These are phyloP conservation scores for Synergus umbraculus DNA, from an alignment of 2,888 invertebrate species.

Conservation along the genomic window DNA sequence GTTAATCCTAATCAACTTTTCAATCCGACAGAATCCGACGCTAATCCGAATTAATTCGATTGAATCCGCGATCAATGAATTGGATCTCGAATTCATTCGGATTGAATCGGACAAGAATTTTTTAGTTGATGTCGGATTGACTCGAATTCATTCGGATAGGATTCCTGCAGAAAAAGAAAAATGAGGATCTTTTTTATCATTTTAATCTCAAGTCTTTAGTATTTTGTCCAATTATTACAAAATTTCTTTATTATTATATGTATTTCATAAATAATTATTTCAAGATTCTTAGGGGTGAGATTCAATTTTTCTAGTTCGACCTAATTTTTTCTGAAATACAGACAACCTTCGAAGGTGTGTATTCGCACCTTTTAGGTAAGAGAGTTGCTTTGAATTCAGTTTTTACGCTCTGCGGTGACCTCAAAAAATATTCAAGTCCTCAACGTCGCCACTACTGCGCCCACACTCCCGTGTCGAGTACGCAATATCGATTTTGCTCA, in stretches of 20 bases:
- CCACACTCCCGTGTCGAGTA: constrained; percentile 35
- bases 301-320: neutral
- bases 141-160: no score
- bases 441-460: constrained; percentile 35
- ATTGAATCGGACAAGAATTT: no score
- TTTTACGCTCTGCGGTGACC: constrained; percentile 33
- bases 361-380: constrained; percentile 7
- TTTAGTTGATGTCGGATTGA: no score
- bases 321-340: neutral
- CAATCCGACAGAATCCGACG: no score
- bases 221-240: no score
- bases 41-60: no score
- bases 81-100: no score
- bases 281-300: neutral
- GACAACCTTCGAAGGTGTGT: constrained; percentile 27
- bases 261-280: neutral
- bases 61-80: no score
- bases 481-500: constrained; percentile 40
- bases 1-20: no score
- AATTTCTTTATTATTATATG: no score
- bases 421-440: constrained; percentile 40
- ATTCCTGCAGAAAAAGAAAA: neutral
- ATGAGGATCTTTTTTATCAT: neutral
- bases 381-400: constrained; percentile 12
- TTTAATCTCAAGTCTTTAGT: neutral